phyloP scores from a whole-genome alignment of 2,888 invertebrate species.

The Dioctria rufipes region DNA sequence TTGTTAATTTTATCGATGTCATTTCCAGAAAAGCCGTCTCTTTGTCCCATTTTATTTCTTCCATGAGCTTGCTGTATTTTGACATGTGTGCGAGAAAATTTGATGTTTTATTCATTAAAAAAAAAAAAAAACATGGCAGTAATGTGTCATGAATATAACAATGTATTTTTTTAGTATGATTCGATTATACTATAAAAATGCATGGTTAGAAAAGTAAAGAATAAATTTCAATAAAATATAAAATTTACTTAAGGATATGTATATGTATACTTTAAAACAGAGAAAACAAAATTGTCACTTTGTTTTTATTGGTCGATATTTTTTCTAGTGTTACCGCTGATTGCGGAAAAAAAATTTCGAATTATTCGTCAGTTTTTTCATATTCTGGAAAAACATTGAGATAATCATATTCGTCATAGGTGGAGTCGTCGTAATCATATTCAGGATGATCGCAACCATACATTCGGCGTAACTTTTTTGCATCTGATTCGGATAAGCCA shows the following conservation, averaged over 20 bases:
- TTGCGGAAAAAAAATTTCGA: background rate
- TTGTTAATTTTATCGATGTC: conserved; percentile 82
- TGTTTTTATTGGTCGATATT: background rate
- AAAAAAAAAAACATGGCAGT: too few species aligned
- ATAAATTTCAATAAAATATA: too few species aligned
- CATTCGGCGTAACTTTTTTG: conserved; percentile 55
- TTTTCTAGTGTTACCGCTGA: too few species aligned
- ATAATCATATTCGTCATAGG: conserved; percentile 31
- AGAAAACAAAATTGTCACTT: background rate
- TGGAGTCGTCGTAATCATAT: conserved; percentile 42
- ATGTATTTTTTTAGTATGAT: too few species aligned
- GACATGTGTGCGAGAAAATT: conserved; percentile 48
- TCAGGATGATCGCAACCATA: conserved; percentile 51
- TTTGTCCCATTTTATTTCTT: conserved; percentile 78
- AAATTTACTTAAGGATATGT: too few species aligned
- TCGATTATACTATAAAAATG: too few species aligned
- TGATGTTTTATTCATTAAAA: too few species aligned
- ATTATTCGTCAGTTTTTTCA: conserved; percentile 10
- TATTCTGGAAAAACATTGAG: conserved; percentile 33
- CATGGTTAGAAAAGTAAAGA: too few species aligned
- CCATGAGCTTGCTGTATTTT: conserved; percentile 62
- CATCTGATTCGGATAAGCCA: conserved; percentile 53
- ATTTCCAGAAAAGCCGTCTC: conserved; percentile 80
- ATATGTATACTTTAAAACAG: background rate
- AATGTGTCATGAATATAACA: too few species aligned